Evolutionary conservation across 2,797 vertebrate species (phyloP).

Genomic region (Chaunax sp.): DNA sequence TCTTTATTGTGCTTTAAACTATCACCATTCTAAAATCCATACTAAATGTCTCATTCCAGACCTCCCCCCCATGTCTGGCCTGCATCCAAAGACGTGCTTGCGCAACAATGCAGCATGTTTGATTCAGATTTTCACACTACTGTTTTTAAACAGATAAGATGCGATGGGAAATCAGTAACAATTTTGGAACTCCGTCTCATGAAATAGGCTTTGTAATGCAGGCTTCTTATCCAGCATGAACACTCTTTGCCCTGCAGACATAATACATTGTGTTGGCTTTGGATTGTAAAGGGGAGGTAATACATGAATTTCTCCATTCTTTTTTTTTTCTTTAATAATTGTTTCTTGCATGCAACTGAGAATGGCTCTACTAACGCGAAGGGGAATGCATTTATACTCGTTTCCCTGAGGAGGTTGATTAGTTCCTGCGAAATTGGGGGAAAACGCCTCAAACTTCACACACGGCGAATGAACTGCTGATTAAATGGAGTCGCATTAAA

Average conservation of each 20-base stretch:
- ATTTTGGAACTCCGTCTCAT: conserved; percentile 39
- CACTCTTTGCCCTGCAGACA: conserved; percentile 50
- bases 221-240: conserved; percentile 54
- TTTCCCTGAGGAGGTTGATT: conserved; percentile 38
- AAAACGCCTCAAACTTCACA: not conserved
- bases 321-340: conserved; percentile 36
- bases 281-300: conserved; percentile 46
- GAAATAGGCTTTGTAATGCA: conserved; percentile 62
- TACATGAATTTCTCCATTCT: conserved; percentile 46
- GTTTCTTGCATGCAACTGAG: conserved; percentile 25
- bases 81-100: conserved; percentile 20
- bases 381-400: not conserved
- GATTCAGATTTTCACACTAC: conserved; percentile 47
- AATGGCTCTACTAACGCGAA: conserved; percentile 15
- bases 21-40: conserved; percentile 53
- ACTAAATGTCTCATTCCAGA: not conserved
- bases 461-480: conserved; percentile 5
- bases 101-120: conserved; percentile 34
- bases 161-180: conserved; percentile 58
- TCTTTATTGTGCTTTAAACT: conserved; percentile 55
- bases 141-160: conserved; percentile 59
- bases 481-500: conserved; percentile 4
- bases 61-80: conserved; percentile 15
- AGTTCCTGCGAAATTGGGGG: not conserved
- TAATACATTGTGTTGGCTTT: conserved; percentile 47